A percentile compares a stretch with the other conserved stretches of the same genome.
phyloP scores from a whole-genome alignment of 2,113 vertebrate species.

The Rousettus leschenaultii region DNA sequence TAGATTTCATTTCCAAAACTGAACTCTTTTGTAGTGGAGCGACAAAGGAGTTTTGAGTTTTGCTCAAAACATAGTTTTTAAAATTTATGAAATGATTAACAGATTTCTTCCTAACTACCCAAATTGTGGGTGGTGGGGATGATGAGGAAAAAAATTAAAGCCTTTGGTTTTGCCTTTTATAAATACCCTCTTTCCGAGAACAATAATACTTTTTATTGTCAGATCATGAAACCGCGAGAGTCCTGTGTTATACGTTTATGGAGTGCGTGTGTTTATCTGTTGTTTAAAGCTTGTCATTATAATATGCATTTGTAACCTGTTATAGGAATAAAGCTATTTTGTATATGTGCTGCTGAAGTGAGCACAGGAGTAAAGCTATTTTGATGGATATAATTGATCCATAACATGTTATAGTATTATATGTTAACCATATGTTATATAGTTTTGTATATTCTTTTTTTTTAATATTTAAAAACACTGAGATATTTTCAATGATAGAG shows the following conservation, averaged over 20 bases:
- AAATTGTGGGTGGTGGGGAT: not conserved
- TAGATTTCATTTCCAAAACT: not conserved
- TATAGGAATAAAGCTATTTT: not conserved
- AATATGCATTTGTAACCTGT: not conserved
- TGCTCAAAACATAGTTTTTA: not conserved
- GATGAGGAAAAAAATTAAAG: not conserved
- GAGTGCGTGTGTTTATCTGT: not conserved
- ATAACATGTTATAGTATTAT: not conserved
- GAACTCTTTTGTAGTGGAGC: not conserved
- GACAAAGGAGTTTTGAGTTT: not conserved
- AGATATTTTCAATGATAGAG: slow-evolving; percentile 32
- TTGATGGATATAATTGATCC: not conserved
- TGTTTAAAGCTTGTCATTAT: not conserved
- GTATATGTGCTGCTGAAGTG: too few species aligned
- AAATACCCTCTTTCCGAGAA: not conserved
- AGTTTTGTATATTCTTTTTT: not conserved
- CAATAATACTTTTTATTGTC: slow-evolving; percentile 9
- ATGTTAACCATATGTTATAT: not conserved
- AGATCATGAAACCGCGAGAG: not conserved
- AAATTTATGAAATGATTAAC: not conserved
- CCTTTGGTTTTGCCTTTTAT: not conserved
- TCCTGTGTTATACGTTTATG: not conserved
- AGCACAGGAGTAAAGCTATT: not conserved
- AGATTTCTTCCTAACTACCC: not conserved
- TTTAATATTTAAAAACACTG: not conserved